phyloP scores from a whole-genome alignment of 2,113 vertebrate genomes.

The Heterocephalus glaber region DNA sequence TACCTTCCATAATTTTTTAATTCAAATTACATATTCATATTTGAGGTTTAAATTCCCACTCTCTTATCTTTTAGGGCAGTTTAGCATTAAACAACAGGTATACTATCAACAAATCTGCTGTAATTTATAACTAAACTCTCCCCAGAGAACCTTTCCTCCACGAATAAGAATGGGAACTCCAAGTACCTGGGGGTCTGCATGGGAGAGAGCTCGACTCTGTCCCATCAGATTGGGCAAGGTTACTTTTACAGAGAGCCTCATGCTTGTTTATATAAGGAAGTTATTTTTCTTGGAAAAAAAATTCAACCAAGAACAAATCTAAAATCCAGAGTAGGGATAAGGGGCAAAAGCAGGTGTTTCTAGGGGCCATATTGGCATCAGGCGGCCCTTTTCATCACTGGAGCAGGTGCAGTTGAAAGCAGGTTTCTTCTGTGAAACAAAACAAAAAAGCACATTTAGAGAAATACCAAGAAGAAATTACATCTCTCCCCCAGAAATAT shows the following conservation, averaged over 20 bases:
- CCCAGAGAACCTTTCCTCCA: neutral
- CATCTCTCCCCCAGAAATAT: neutral
- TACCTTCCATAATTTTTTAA: neutral
- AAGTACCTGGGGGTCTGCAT: neutral
- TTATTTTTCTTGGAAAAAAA: neutral
- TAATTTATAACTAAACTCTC: neutral
- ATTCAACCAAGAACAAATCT: conserved; percentile 19
- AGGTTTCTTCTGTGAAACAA: neutral
- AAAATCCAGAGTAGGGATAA: neutral
- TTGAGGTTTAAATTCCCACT: conserved; percentile 37
- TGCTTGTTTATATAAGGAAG: neutral
- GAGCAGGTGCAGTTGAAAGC: neutral
- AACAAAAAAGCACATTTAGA: conserved; percentile 46
- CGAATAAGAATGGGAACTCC: neutral
- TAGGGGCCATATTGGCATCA: conserved; percentile 7
- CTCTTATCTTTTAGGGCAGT: conserved; percentile 1
- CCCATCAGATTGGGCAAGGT: neutral
- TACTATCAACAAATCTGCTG: neutral
- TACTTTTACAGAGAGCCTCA: neutral
- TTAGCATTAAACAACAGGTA: neutral
- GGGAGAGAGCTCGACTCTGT: neutral
- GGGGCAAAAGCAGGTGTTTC: neutral
- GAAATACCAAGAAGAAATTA: neutral
- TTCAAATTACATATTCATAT: conserved; percentile 2
- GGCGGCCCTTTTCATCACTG: neutral